Evolutionary conservation across 2,113 vertebrate genomes (phyloP).

Genomic region (Eclectus roratus): DNA sequence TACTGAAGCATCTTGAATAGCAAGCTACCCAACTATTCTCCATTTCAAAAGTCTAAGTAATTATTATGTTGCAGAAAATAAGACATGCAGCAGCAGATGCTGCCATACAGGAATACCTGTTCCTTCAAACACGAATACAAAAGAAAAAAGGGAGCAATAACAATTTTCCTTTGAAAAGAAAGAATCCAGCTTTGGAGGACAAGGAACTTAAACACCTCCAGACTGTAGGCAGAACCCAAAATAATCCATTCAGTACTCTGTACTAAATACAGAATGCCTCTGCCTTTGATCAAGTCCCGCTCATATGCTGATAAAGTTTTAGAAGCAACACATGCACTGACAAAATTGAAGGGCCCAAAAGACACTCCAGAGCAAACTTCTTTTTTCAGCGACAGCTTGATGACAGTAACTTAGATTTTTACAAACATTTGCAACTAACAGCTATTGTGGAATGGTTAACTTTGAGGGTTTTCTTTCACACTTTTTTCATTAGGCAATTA

Average conservation of each 20-base stretch:
- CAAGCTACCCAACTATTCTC: not conserved
- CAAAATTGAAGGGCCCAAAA: not conserved
- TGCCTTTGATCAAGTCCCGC: not conserved
- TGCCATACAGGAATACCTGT: not conserved
- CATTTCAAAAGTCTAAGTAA: slow-evolving; percentile 2
- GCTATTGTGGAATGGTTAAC: not conserved
- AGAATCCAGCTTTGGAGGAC: not conserved
- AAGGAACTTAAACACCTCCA: not conserved
- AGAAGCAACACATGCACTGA: not conserved
- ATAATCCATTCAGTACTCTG: not conserved
- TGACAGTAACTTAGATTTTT: not conserved
- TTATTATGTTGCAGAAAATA: slow-evolving; percentile 12
- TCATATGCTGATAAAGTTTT: not conserved
- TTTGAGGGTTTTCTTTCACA: not conserved
- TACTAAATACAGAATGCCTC: not conserved
- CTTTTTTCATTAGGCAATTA: not conserved
- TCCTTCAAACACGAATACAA: not conserved
- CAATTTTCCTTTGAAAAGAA: not conserved
- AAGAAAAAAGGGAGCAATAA: not conserved
- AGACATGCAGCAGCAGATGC: not conserved
- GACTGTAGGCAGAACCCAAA: not conserved
- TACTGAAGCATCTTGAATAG: not conserved
- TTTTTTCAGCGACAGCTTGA: not conserved
- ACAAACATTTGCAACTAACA: not conserved
- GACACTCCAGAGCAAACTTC: not conserved